Conservation (phyloP, 64 coral and sea anemone genomes). For the Actinia equina region DNA sequence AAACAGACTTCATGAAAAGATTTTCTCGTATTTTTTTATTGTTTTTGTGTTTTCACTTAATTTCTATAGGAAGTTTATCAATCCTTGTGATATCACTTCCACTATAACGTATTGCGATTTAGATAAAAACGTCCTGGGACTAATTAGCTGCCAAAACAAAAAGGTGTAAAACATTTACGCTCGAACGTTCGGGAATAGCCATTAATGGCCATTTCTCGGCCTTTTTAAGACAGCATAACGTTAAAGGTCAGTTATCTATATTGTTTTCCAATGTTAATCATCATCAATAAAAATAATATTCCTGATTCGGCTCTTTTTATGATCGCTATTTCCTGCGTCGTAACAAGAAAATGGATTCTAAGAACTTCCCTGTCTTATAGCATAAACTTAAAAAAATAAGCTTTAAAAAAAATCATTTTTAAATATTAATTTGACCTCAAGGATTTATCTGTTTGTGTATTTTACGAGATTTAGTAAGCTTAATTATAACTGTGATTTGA, state of each 20-base stretch:
- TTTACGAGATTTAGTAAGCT: background rate
- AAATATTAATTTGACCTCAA: background rate
- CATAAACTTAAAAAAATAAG: background rate
- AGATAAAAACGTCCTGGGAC: background rate
- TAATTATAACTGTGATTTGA: background rate
- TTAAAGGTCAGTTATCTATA: background rate
- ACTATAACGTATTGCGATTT: background rate
- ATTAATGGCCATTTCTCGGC: background rate
- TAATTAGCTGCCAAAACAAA: background rate
- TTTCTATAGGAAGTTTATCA: background rate
- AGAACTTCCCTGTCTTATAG: constrained; percentile 7
- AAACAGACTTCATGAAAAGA: background rate
- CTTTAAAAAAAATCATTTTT: background rate
- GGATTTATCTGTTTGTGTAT: background rate
- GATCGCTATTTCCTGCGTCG: background rate
- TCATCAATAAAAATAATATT: background rate
- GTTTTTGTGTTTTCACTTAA: background rate
- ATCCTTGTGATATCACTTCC: background rate
- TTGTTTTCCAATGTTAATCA: background rate
- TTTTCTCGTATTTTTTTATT: background rate
- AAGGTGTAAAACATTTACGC: background rate
- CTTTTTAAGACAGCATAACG: background rate
- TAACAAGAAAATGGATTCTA: background rate
- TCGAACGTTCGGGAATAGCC: background rate
- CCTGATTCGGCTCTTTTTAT: background rate